A percentile compares a stretch with the other conserved stretches of the same genome.
These are phyloP conservation scores for Uria lomvia DNA, from an alignment of 2,113 vertebrate species.

Conservation along the genomic window DNA sequence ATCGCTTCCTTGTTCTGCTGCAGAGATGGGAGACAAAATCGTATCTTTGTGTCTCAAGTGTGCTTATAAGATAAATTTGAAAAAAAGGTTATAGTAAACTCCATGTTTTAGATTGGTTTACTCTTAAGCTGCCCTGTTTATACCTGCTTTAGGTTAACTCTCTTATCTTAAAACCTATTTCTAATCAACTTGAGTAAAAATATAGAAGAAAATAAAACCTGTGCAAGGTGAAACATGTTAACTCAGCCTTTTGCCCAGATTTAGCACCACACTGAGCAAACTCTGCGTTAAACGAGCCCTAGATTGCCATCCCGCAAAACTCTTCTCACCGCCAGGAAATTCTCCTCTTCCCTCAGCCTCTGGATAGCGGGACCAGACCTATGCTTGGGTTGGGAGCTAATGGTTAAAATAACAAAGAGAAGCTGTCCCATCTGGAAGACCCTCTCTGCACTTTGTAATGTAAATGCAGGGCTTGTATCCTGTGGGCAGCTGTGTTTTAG, in stretches of 20 bases:
- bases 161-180: background rate
- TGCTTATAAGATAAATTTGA: background rate
- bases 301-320: background rate
- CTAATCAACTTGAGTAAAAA: background rate
- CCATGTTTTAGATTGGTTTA: background rate
- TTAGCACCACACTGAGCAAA: background rate
- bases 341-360: background rate
- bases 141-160: background rate
- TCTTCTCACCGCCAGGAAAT: background rate
- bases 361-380: background rate
- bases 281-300: background rate
- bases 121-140: background rate
- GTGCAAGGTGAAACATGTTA: background rate
- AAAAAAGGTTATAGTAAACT: background rate
- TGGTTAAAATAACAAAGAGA: background rate
- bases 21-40: background rate
- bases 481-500: background rate
- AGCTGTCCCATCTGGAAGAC: slow-evolving; percentile 28
- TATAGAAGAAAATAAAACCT: background rate
- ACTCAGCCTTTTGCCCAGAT: background rate
- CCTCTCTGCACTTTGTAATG: slow-evolving; percentile 36
- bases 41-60: background rate
- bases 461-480: background rate
- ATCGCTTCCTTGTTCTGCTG: background rate
- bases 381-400: background rate